These are phyloP conservation scores for Chaetogeoica ovagalla DNA, from an alignment of 2,888 invertebrate species.

Conservation along the genomic window DNA sequence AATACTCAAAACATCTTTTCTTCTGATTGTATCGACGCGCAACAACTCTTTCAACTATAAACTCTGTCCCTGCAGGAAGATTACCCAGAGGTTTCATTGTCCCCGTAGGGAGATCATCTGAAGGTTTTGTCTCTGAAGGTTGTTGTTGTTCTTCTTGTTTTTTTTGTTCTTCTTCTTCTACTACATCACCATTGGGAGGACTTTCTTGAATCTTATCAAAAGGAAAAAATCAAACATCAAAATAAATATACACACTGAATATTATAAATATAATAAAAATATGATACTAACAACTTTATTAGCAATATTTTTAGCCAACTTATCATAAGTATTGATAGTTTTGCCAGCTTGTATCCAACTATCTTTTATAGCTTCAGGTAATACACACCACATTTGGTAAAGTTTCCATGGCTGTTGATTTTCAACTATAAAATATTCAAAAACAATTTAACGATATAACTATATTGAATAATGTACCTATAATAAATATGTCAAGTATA, in stretches of 20 bases:
- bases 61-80: slow-evolving; percentile 63
- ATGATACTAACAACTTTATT: slow-evolving; percentile 50
- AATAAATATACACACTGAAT: neutral
- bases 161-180: slow-evolving; percentile 14
- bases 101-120: slow-evolving; percentile 58
- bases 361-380: slow-evolving; percentile 73
- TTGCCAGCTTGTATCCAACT: slow-evolving; percentile 78
- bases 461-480: neutral
- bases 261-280: neutral
- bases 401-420: slow-evolving; percentile 70
- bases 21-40: slow-evolving; percentile 81
- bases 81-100: slow-evolving; percentile 58
- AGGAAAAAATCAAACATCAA: slow-evolving; percentile 21
- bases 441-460: neutral
- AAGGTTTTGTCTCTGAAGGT: slow-evolving; percentile 52
- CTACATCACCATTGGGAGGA: slow-evolving; percentile 27
- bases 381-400: slow-evolving; percentile 82
- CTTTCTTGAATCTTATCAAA: neutral
- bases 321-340: slow-evolving; percentile 52
- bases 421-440: slow-evolving; percentile 17
- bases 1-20: slow-evolving; percentile 74
- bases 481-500: neutral
- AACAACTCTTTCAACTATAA: slow-evolving; percentile 78
- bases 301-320: slow-evolving; percentile 48
- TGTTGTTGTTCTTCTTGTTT: slow-evolving; percentile 18